These are phyloP conservation scores for Rhyacichthys aspro DNA, from an alignment of 2,797 vertebrate species.

Conservation along the genomic window DNA sequence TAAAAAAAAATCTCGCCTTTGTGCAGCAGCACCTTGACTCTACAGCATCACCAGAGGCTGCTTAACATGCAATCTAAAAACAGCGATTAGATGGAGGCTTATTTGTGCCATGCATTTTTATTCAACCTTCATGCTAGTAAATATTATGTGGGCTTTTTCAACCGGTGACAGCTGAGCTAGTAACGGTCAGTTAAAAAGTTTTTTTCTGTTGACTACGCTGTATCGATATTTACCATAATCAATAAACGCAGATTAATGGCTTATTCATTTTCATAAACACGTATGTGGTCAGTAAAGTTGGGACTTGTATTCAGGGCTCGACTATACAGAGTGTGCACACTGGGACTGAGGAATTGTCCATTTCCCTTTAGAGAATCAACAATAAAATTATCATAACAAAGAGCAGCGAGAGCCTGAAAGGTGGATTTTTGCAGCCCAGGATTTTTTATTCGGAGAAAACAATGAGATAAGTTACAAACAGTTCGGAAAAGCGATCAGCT, in stretches of 20 bases:
- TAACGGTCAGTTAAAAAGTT: constrained; percentile 24
- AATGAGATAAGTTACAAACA: constrained; percentile 48
- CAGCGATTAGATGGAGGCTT: constrained; percentile 7
- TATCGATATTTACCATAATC: constrained; percentile 51
- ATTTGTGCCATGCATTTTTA: constrained; percentile 33
- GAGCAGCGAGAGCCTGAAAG: constrained; percentile 69
- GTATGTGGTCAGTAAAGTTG: constrained; percentile 70
- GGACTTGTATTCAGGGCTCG: constrained; percentile 66
- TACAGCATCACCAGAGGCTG: constrained; percentile 29
- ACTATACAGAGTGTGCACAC: constrained; percentile 62
- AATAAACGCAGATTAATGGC: too few species aligned
- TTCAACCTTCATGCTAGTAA: constrained; percentile 25
- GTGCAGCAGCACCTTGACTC: constrained; percentile 39
- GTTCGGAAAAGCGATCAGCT: constrained; percentile 26
- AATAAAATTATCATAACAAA: constrained; percentile 84
- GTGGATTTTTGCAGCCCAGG: constrained; percentile 64
- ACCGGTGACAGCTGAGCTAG: constrained; percentile 13
- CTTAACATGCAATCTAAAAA: constrained; percentile 31
- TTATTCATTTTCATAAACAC: constrained; percentile 71
- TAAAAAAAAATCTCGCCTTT: constrained; percentile 38
- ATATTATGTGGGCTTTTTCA: constrained; percentile 33
- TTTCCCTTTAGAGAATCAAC: constrained; percentile 75
- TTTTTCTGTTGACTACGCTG: constrained; percentile 25
- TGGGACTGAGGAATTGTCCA: constrained; percentile 72
- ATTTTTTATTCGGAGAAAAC: constrained; percentile 62